Conservation (phyloP, 2,888 invertebrate genomes). For the Pachymerium ferrugineum region DNA sequence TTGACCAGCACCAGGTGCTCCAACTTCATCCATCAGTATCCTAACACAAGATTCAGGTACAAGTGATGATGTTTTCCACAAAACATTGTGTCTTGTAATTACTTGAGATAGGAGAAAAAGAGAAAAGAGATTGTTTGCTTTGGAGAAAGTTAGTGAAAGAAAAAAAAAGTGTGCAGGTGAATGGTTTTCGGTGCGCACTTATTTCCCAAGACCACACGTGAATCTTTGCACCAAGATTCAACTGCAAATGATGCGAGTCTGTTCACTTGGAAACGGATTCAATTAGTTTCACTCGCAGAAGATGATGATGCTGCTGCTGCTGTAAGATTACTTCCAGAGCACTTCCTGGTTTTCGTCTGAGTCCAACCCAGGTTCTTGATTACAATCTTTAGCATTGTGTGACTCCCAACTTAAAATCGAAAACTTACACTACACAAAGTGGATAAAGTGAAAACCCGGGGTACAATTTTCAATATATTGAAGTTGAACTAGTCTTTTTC, state of each 20-base stretch:
- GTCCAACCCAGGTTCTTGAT: conserved; percentile 7
- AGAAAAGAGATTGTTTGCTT: background rate
- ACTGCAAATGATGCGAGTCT: conserved; percentile 21
- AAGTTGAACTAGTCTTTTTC: background rate
- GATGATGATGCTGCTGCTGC: conserved; percentile 2
- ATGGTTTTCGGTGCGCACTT: background rate
- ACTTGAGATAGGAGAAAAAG: background rate
- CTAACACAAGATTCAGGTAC: background rate
- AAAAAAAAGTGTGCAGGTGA: background rate
- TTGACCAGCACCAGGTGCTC: conserved; percentile 2
- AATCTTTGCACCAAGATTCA: conserved; percentile 13
- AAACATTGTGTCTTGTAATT: conserved; percentile 18
- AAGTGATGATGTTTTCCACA: background rate
- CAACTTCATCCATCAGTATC: background rate
- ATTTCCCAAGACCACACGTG: conserved; percentile 21
- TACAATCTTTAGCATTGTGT: conserved; percentile 21
- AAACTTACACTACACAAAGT: background rate
- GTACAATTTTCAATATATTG: background rate
- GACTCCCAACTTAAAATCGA: conserved; percentile 4
- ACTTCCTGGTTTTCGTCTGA: conserved; percentile 18
- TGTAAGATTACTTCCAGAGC: conserved; percentile 6
- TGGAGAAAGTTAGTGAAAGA: background rate
- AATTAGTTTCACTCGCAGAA: conserved; percentile 10
- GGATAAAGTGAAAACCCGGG: background rate
- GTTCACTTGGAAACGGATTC: conserved; percentile 15